Evolutionary conservation across 2,113 vertebrate genomes (phyloP).

Genomic region (Orthonyx spaldingii): DNA sequence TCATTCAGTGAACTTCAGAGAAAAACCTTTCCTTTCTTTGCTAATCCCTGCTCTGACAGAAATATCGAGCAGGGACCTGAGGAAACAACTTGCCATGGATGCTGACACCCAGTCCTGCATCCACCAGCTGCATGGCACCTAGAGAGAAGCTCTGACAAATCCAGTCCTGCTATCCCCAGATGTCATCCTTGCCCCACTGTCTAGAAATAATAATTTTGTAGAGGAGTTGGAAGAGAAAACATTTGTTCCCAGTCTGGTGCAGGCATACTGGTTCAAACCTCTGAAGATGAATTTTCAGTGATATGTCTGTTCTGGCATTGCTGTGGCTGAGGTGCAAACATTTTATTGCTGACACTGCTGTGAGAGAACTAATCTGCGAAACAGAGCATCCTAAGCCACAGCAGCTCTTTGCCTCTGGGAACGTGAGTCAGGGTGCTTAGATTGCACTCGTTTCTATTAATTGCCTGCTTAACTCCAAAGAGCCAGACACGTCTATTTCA

Average conservation of each 20-base stretch:
- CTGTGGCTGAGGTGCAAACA: neutral
- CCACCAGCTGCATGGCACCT: neutral
- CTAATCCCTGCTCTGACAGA: neutral
- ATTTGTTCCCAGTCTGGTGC: rapidly evolving
- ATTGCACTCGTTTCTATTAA: constrained; percentile 37
- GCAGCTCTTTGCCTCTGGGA: constrained; percentile 23
- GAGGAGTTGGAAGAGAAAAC: neutral
- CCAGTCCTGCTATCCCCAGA: neutral
- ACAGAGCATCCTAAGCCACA: neutral
- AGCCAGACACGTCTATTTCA: neutral
- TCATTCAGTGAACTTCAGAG: neutral
- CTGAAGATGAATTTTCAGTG: neutral
- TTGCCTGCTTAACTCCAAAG: constrained; percentile 48
- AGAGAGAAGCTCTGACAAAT: neutral
- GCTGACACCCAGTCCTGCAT: neutral
- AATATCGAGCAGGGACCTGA: neutral
- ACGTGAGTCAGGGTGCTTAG: neutral
- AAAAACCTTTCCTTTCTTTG: neutral
- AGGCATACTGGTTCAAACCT: neutral
- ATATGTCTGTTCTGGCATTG: neutral
- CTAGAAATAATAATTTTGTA: neutral
- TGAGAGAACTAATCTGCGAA: constrained; percentile 35
- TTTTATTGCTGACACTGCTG: constrained; percentile 7
- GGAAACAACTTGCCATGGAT: neutral
- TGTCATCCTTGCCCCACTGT: neutral